Conservation (phyloP, 2,888 invertebrate species). For the Lampropteryx suffumata region DNA sequence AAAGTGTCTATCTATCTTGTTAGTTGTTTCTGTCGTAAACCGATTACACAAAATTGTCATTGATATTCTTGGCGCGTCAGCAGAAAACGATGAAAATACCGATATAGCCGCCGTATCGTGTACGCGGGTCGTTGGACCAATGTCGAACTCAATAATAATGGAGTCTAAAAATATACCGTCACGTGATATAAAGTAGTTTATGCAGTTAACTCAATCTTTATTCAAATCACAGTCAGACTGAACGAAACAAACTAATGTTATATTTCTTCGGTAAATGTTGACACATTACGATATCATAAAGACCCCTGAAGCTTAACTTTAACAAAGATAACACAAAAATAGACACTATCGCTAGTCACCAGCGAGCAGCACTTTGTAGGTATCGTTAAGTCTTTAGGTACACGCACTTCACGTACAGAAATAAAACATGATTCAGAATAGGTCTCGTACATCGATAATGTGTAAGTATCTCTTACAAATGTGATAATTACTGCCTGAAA, state of each 20-base stretch:
- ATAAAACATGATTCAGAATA: constrained; percentile 20
- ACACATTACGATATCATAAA: neutral
- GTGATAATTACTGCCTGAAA: constrained; percentile 20
- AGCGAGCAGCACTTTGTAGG: neutral
- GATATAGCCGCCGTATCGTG: constrained; percentile 26
- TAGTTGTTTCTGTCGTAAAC: too few relatives aligned
- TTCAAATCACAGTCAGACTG: too few relatives aligned
- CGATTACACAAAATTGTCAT: constrained; percentile 22
- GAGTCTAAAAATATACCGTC: constrained; percentile 26
- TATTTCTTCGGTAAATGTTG: neutral
- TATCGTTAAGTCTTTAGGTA: constrained; percentile 12
- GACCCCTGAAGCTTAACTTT: neutral
- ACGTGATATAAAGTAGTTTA: constrained; percentile 4
- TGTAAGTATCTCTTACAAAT: constrained; percentile 13
- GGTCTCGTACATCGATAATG: constrained; percentile 5
- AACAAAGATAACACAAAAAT: constrained; percentile 25
- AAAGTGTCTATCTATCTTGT: too few relatives aligned
- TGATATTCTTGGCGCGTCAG: constrained; percentile 28
- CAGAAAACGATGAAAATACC: constrained; percentile 31
- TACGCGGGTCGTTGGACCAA: constrained; percentile 30
- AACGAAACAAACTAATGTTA: neutral
- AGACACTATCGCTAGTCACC: constrained; percentile 18
- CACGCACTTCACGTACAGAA: constrained; percentile 4
- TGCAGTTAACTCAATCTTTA: too few relatives aligned
- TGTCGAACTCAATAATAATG: constrained; percentile 24